These are phyloP conservation scores for Elgaria multicarinata DNA, from an alignment of 2,113 vertebrate genomes.

Conservation along the genomic window DNA sequence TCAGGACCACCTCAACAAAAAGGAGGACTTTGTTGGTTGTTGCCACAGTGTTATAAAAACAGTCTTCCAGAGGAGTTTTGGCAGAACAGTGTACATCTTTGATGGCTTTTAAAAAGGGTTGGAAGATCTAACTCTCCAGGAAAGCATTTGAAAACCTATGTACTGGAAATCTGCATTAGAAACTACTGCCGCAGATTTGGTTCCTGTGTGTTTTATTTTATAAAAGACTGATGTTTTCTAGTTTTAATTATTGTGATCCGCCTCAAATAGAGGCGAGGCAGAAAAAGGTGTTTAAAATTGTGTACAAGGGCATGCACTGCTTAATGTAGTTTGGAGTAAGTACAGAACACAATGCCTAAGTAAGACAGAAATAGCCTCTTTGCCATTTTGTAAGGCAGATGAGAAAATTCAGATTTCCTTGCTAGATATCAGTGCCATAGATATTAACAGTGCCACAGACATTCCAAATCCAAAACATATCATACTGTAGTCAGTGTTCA, in stretches of 20 bases:
- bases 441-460: neutral
- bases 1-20: neutral
- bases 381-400: constrained; percentile 17
- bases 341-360: neutral
- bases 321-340: neutral
- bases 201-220: neutral
- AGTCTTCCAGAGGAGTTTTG: neutral
- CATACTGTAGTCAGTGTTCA: constrained; percentile 32
- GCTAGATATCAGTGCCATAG: neutral
- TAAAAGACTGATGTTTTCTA: neutral
- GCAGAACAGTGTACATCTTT: neutral
- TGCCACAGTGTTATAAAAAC: neutral
- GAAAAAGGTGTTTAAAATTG: neutral
- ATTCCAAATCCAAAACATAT: neutral
- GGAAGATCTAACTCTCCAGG: neutral
- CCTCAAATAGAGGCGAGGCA: neutral
- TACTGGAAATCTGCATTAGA: neutral
- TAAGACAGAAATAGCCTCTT: constrained; percentile 10
- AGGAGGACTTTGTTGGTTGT: neutral
- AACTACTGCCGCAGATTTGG: neutral
- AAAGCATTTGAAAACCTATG: neutral
- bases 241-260: neutral
- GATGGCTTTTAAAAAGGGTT: neutral
- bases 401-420: fast-evolving
- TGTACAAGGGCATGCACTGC: neutral